phyloP scores from a whole-genome alignment of 1,140 invertebrate genomes.

The Zaprionus lachaisei region DNA sequence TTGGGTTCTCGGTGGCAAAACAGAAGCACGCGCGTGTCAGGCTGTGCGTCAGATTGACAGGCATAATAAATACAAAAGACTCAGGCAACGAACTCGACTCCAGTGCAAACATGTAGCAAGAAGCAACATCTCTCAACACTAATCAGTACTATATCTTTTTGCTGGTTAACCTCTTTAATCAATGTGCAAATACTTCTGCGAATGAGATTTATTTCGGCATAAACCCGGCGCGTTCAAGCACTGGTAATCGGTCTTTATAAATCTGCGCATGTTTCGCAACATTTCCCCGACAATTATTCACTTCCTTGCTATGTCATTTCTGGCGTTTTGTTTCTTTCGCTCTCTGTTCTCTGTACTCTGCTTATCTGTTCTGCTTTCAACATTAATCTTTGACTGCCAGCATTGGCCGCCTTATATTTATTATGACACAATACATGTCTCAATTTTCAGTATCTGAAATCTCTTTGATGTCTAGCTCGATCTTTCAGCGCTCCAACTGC shows the following conservation, averaged over 20 bases:
- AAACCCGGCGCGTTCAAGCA: background rate
- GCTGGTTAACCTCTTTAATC: background rate
- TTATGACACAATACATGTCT: constrained; percentile 32
- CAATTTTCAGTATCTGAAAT: constrained; percentile 58
- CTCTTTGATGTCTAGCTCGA: constrained; percentile 52
- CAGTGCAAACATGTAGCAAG: background rate
- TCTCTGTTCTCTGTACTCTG: background rate
- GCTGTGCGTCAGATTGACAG: constrained; percentile 39
- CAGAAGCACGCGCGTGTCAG: constrained; percentile 62
- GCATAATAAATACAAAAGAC: constrained; percentile 35
- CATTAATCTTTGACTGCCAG: constrained; percentile 58
- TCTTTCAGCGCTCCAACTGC: constrained; percentile 59
- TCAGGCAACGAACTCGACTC: constrained; percentile 24
- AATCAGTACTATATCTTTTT: background rate
- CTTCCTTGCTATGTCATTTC: constrained; percentile 50
- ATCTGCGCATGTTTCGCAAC: constrained; percentile 15
- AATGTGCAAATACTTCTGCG: background rate
- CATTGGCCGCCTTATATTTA: constrained; percentile 16
- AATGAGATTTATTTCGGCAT: background rate
- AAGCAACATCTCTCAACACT: background rate
- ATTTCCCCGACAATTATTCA: constrained; percentile 44
- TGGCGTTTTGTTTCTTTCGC: background rate
- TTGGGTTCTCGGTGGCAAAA: constrained; percentile 54
- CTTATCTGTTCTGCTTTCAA: constrained; percentile 56
- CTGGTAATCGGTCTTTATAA: constrained; percentile 8